A percentile compares a stretch with the other conserved stretches of the same genome.
Conservation (phyloP, 1,140 invertebrate species). For the Drosophila kurseongensis region DNA sequence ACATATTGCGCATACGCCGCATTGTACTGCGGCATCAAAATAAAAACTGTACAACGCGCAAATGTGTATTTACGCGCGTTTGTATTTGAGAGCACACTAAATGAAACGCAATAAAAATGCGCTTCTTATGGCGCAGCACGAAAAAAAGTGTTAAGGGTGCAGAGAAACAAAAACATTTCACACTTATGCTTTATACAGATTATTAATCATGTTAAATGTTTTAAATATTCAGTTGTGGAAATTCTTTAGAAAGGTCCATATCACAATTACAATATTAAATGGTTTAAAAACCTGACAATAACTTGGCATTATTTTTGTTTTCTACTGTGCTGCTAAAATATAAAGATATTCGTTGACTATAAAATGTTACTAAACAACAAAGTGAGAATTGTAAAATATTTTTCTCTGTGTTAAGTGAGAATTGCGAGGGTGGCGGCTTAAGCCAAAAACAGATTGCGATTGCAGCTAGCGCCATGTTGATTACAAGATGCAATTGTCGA, state of each 20-base stretch:
- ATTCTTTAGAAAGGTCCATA: too few species aligned
- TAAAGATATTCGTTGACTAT: too few species aligned
- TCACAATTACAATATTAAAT: too few species aligned
- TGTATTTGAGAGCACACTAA: constrained; percentile 46
- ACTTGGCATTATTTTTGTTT: too few species aligned
- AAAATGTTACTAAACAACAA: too few species aligned
- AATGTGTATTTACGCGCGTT: constrained; percentile 1
- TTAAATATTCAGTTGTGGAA: not conserved
- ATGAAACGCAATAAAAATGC: constrained; percentile 74
- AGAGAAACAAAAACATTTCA: not conserved
- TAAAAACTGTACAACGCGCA: constrained; percentile 48
- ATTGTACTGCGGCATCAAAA: constrained; percentile 45
- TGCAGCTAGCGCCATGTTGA: constrained; percentile 40
- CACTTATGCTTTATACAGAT: too few species aligned
- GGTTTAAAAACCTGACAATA: too few species aligned
- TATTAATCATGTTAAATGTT: too few species aligned
- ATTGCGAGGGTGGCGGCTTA: constrained; percentile 25
- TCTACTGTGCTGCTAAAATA: too few species aligned
- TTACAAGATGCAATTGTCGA: constrained; percentile 61
- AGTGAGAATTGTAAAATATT: not conserved
- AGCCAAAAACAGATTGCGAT: constrained; percentile 39
- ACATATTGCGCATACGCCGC: constrained; percentile 60
- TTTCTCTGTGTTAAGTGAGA: constrained; percentile 13
- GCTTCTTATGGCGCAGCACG: constrained; percentile 66
- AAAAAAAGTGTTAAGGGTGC: constrained; percentile 41